Evolutionary conservation across 2,113 vertebrate species (phyloP).

Genomic region (Anhinga anhinga): DNA sequence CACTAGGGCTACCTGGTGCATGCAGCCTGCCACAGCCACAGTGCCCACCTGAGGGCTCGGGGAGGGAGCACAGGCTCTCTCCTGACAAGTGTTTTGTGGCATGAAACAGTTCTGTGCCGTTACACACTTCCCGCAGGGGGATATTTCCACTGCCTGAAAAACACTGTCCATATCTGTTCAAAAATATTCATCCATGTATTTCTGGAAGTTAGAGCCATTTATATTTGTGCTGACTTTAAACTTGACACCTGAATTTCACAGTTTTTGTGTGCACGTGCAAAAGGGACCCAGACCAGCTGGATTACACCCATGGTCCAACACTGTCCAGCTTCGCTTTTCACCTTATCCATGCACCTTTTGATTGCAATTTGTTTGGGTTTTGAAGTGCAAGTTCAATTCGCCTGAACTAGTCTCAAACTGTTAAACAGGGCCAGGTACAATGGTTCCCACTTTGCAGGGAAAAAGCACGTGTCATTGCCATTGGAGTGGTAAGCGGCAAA

Average conservation of each 20-base stretch:
- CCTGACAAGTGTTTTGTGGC: neutral
- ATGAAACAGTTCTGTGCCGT: fast-evolving
- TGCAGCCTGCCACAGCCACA: neutral
- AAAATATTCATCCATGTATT: neutral
- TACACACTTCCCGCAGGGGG: fast-evolving
- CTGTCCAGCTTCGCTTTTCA: neutral
- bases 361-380: neutral
- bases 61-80: neutral
- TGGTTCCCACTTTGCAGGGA: neutral
- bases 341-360: fast-evolving
- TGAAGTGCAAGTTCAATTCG: neutral
- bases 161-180: neutral
- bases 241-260: neutral
- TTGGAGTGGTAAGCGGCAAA: neutral
- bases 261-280: neutral
- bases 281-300: neutral
- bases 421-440: neutral
- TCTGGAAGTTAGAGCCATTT: neutral
- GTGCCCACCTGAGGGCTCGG: fast-evolving
- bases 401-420: neutral
- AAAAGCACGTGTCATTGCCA: neutral
- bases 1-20: fast-evolving
- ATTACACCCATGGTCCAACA: fast-evolving
- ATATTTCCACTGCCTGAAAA: neutral
- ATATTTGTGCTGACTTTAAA: neutral